Percentiles rank a stretch among this genome's conserved stretches.
phyloP scores from a whole-genome alignment of 2,797 vertebrate species.

The Arnoldichthys spilopterus region DNA sequence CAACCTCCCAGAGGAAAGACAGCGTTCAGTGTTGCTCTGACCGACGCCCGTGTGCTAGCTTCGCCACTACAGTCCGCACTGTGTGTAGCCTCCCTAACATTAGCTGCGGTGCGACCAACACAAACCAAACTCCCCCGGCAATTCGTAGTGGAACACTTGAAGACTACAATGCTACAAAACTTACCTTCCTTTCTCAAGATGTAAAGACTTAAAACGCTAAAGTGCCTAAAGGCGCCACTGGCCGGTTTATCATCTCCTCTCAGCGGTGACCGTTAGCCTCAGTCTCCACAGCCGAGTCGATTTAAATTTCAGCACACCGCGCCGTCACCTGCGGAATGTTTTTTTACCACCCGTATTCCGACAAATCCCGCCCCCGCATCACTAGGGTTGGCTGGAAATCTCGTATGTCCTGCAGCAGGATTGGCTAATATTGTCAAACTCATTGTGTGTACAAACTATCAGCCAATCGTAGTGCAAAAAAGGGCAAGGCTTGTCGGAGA shows the following conservation, averaged over 20 bases:
- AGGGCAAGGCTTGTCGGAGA: not conserved
- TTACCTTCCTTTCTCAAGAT: not conserved
- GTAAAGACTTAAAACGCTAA: not conserved
- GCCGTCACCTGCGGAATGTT: not conserved
- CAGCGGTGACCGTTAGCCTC: not conserved
- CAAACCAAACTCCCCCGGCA: not conserved
- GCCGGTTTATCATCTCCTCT: not conserved
- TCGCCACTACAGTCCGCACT: not conserved
- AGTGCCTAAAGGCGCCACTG: not conserved
- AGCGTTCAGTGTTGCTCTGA: not conserved
- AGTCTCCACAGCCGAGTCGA: not conserved
- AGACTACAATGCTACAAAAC: not conserved
- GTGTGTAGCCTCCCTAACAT: not conserved
- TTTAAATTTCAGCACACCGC: conserved; percentile 8
- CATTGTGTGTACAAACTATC: not conserved
- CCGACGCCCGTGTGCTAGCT: not conserved
- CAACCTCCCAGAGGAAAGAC: not conserved
- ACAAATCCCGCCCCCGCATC: not conserved
- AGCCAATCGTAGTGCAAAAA: not conserved
- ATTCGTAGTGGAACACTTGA: not conserved
- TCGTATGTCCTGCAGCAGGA: not conserved
- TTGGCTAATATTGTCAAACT: not conserved
- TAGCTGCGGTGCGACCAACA: not conserved
- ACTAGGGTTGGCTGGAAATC: not conserved
- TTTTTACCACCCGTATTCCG: not conserved